Conservation (phyloP, 1,140 invertebrate species). For the Hermatobates lingyangjiaoensis region DNA sequence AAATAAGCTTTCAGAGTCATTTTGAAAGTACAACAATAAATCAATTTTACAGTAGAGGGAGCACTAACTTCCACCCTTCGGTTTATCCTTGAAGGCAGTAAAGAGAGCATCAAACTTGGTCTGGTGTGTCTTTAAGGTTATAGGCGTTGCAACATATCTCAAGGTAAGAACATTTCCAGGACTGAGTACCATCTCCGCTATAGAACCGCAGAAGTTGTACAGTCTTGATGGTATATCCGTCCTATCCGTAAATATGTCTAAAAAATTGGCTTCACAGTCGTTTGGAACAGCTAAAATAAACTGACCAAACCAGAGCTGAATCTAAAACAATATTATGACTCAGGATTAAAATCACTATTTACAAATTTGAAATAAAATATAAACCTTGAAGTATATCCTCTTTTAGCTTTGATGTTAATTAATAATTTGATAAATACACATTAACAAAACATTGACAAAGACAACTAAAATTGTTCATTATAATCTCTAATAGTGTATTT, state of each 20-base stretch:
- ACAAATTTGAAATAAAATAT: too few species aligned
- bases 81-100: constrained; percentile 48
- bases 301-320: constrained; percentile 44
- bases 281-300: constrained; percentile 55
- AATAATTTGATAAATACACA: too few species aligned
- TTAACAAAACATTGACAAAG: too few species aligned
- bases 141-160: constrained; percentile 18
- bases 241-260: constrained; percentile 50
- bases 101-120: constrained; percentile 47
- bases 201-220: constrained; percentile 58
- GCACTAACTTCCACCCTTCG: constrained; percentile 18
- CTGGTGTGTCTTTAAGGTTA: constrained; percentile 32
- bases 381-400: too few species aligned
- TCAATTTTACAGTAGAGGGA: neutral
- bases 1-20: neutral
- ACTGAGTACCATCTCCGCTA: constrained; percentile 45
- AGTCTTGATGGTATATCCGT: constrained; percentile 38
- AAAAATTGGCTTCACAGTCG: constrained; percentile 60
- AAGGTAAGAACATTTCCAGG: constrained; percentile 43
- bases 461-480: too few species aligned
- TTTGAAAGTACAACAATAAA: too few species aligned
- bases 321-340: constrained; percentile 31
- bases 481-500: too few species aligned
- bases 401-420: too few species aligned
- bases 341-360: too few species aligned